phyloP scores from a whole-genome alignment of 2,888 invertebrate genomes.

The Xylophagus ater region DNA sequence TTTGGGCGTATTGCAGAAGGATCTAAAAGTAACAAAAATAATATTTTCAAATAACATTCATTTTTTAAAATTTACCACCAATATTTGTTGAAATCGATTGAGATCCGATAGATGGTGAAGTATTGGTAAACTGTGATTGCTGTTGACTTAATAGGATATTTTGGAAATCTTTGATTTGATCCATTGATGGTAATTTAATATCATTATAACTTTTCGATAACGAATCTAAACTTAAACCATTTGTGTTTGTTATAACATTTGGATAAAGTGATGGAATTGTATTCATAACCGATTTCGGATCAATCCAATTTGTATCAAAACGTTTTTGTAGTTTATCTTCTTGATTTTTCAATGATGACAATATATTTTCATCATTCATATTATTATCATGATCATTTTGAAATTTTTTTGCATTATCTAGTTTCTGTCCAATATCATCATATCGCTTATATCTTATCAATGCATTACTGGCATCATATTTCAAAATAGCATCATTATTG shows the following conservation, averaged over 20 bases:
- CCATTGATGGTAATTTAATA: neutral
- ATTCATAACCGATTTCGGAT: slow-evolving; percentile 8
- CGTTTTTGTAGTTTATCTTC: slow-evolving; percentile 1
- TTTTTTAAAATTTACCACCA: too few species aligned
- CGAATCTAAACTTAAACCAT: neutral
- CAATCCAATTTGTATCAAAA: neutral
- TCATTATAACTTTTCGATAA: neutral
- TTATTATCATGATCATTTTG: neutral
- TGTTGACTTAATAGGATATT: slow-evolving; percentile 1
- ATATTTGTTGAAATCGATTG: too few species aligned
- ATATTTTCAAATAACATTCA: too few species aligned
- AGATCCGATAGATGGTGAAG: too few species aligned
- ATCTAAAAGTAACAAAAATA: too few species aligned
- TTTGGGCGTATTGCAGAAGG: too few species aligned
- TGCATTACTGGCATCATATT: neutral
- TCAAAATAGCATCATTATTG: neutral
- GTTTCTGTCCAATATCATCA: neutral
- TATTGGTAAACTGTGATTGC: neutral
- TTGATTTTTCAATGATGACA: too few species aligned
- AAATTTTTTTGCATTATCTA: neutral
- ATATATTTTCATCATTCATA: too few species aligned
- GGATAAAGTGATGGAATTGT: slow-evolving; percentile 10
- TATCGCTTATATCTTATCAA: neutral
- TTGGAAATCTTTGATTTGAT: slow-evolving; percentile 10
- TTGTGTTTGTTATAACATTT: slow-evolving; percentile 7